Conservation (phyloP, 2,113 vertebrate species). For the Platichthys stellatus region DNA sequence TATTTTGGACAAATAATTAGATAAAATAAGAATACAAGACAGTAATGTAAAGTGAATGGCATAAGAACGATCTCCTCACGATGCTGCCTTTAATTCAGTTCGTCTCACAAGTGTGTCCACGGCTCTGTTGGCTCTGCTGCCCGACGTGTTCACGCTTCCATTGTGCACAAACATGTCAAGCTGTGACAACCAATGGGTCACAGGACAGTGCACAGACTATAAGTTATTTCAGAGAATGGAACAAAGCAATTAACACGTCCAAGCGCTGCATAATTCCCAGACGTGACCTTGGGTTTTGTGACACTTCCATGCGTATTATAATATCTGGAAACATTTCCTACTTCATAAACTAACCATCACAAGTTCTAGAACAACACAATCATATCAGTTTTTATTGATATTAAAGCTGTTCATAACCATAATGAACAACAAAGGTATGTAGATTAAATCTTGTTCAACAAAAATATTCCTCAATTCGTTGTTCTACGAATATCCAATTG, state of each 20-base stretch:
- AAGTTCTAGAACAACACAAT: background rate
- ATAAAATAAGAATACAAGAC: background rate
- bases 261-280: slow-evolving; percentile 15
- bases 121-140: slow-evolving; percentile 1
- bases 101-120: background rate
- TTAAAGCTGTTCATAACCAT: background rate
- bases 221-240: slow-evolving; percentile 21
- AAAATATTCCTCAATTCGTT: background rate
- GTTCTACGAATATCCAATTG: background rate
- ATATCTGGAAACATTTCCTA: slow-evolving; percentile 14
- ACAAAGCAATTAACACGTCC: slow-evolving; percentile 37
- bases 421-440: background rate
- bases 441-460: background rate
- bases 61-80: slow-evolving; percentile 12
- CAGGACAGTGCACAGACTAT: background rate
- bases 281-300: slow-evolving; percentile 16
- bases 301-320: slow-evolving; percentile 2
- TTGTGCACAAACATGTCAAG: slow-evolving; percentile 31
- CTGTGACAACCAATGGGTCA: slow-evolving; percentile 21
- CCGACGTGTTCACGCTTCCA: slow-evolving; percentile 1
- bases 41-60: background rate
- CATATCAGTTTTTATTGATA: background rate
- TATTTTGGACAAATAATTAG: background rate
- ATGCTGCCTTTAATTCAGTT: slow-evolving; percentile 1
- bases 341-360: background rate